A percentile compares a stretch with the other conserved stretches of the same genome.
phyloP scores from a whole-genome alignment of 2,888 invertebrate species.

The Eremobia ochroleuca region DNA sequence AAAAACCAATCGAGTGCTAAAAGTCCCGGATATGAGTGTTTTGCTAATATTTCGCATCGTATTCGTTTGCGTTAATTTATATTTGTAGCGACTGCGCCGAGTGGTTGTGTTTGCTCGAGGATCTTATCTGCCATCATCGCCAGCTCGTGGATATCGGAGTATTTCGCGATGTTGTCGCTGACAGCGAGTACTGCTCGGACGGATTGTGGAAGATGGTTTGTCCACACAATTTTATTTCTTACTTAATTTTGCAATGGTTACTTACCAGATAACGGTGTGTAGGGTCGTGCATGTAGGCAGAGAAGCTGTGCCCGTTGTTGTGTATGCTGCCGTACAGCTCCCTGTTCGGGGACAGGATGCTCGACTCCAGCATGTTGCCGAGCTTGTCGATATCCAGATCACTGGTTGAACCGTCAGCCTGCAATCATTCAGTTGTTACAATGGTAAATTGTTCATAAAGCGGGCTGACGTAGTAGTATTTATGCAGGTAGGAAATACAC shows the following conservation, averaged over 20 bases:
- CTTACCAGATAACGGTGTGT: conserved; percentile 93
- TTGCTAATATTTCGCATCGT: neutral
- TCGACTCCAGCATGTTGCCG: conserved; percentile 94
- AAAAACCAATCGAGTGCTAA: neutral
- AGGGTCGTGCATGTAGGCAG: conserved; percentile 94
- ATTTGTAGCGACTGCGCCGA: no score
- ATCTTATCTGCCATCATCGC: no score
- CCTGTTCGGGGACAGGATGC: conserved; percentile 92
- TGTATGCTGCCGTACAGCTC: conserved; percentile 93
- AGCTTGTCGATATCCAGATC: conserved; percentile 92
- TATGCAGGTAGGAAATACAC: neutral
- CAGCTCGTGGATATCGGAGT: no score
- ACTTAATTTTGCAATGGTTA: neutral
- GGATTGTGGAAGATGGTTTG: no score
- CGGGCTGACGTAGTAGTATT: neutral
- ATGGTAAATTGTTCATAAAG: neutral
- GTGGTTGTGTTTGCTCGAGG: no score
- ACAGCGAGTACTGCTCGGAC: no score
- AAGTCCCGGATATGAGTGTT: neutral
- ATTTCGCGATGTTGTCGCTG: no score
- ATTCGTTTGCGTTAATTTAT: neutral
- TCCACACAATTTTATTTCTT: neutral
- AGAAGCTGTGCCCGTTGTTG: conserved; percentile 94
- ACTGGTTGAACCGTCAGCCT: conserved; percentile 88
- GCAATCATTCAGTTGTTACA: conserved; percentile 36